Base-by-base conservation (phyloP, 2,113 vertebrate species). In the Hydropotes inermis region DNA sequence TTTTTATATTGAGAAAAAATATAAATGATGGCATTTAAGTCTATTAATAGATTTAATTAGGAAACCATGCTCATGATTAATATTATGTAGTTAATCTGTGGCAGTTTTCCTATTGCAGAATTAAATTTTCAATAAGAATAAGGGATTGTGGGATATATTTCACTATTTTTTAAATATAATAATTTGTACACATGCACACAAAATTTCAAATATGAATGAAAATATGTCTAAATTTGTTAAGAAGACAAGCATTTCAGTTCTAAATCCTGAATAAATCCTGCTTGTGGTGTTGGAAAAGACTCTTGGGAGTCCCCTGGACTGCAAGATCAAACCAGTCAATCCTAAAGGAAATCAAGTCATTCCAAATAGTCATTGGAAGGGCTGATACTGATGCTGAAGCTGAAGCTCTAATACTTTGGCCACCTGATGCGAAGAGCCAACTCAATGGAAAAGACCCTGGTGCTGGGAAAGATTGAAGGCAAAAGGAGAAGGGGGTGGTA, bases 41-140 rank as follows among this genome's bases (percentile, higher is more conserved):
- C 28, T 70, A 27, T 36, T 36, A 81, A 89, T 55, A 88, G 28
- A 10, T 76, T 79, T 83, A 87, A 45, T 52, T 88, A 67, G 16
- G 39, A 91, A 78, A 91, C 21, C 15, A 54, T 74, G 33, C 10
- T 87, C 87, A 61, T 60, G 85, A 79, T 57, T 89, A 79, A 67
- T n/a, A 76, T 64, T 74, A 61, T 45, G 47, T 93, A 93, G 45
- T 79, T 79, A 79, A 54, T 74, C 36, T 61, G 58, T 82, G 21
- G 64, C 57, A 81, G 10, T 45, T 93, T 93, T 89, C 43, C 23
- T 92, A 50, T n/a, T 87, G 16, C 76, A 96, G 55, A 88, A 88
- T 88, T 88, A 88, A 87, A 84, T 91, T 88, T 94, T 91, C 94
- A 91, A 19, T 78, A 36, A 47, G 36, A 60, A 89, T 52, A 60